Conservation (phyloP, 1,140 invertebrate species). For the Drosophila auraria region DNA sequence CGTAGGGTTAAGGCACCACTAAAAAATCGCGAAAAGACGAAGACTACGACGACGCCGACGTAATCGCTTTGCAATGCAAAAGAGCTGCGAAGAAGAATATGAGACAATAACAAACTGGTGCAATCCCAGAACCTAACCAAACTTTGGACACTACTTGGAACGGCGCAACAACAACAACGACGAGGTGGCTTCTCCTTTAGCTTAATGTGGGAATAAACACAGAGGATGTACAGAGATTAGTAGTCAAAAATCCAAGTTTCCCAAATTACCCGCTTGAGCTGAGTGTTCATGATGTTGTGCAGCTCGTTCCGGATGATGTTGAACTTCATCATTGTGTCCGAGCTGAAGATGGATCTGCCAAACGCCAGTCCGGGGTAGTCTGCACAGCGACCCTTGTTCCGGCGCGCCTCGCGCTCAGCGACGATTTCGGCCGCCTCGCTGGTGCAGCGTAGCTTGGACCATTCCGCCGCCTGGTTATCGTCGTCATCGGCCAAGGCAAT, state of each 20-base stretch:
- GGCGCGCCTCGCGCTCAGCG: constrained; percentile 92
- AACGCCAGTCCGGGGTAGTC: constrained; percentile 97
- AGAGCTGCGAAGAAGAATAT: constrained; percentile 19
- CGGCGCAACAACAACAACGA: constrained; percentile 18
- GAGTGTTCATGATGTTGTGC: constrained; percentile 98
- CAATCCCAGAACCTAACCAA: constrained; percentile 74
- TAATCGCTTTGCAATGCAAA: constrained; percentile 76
- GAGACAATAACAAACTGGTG: constrained; percentile 52
- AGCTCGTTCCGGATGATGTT: constrained; percentile 98
- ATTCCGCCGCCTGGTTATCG: constrained; percentile 91
- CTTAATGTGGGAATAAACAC: constrained; percentile 47
- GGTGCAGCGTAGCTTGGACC: constrained; percentile 93
- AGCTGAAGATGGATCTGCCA: constrained; percentile 96
- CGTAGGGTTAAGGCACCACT: constrained; percentile 64
- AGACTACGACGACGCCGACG: constrained; percentile 65
- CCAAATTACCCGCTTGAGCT: constrained; percentile 95
- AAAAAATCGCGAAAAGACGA: constrained; percentile 58
- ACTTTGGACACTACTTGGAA: constrained; percentile 44
- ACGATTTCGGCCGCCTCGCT: constrained; percentile 94
- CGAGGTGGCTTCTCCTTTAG: constrained; percentile 14
- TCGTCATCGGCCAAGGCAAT: constrained; percentile 87
- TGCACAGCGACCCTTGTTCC: constrained; percentile 91
- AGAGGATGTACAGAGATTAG: constrained; percentile 52
- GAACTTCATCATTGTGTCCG: constrained; percentile 99
- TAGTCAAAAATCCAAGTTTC: constrained; percentile 17